Base-by-base conservation (phyloP, 2,113 vertebrate species). In the Trogon melanurus region DNA sequence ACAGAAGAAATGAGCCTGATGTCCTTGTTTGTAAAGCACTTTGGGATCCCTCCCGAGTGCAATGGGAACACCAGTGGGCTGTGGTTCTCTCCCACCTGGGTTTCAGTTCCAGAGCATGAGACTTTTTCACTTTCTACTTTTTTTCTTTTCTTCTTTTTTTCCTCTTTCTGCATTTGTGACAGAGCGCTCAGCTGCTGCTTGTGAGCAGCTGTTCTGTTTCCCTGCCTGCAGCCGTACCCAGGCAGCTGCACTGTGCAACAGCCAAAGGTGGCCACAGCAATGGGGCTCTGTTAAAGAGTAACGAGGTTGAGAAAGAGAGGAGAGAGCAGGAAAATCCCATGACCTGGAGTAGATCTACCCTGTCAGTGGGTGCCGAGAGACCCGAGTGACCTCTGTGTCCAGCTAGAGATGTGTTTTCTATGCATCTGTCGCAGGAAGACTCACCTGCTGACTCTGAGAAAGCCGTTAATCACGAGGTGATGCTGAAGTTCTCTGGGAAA, bases 121-220 rank as follows among this genome's bases (percentile, higher is more conserved):
- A 16, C 20, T 57, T 88, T 64, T 66, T 50, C 18, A 29, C 36
- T 29, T 85, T 75, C 16, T 75, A 4, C 36, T 44, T 56, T 32
- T 41, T 54, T 36, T 36, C 36, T 36, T 41, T 53, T 38, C 30
- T 41, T 47, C 45, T 47, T 61, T 47, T 47, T 36, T 38, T 25
- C 45, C 3, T 8, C n/a, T 34, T 50, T 27, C 32, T 22, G 16
- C 36, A 30, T 27, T 38, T 64, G 17, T 0, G 2, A 18, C 45
- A 36, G 56, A 56, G 91, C 22, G 1, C 45, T 92, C 18, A 8
- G 70, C 60, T 74, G 85, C 48, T 85, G 27, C 73, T 51, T 19
- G 51, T 8, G n/a, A 85, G 74, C 93, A 96, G 90, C 91, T 97
- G 93, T 62, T 94, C 19, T 15, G 10, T 93, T 97, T 95, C 96